A percentile compares a stretch with the other conserved stretches of the same genome.
Conservation (phyloP, 1,140 invertebrate species). For the Drosophila varians region DNA sequence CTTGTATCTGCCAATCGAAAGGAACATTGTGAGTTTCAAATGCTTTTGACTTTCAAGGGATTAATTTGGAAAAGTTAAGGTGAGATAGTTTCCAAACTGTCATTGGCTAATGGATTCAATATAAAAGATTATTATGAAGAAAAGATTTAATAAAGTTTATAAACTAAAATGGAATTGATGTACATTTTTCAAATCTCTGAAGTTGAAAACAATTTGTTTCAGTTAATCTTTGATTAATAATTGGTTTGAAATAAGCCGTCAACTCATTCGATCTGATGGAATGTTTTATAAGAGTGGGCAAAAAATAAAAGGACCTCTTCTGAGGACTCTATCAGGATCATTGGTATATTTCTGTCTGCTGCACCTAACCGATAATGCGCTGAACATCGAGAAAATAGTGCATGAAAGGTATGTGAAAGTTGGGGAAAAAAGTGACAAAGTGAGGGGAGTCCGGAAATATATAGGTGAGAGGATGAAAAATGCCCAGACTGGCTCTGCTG, state of each 20-base stretch:
- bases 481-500: neutral
- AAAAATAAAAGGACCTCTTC: slow-evolving; percentile 13
- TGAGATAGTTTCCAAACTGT: neutral
- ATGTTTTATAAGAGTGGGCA: slow-evolving; percentile 28
- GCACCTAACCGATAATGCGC: slow-evolving; percentile 62
- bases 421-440: slow-evolving; percentile 3
- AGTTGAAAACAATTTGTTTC: neutral
- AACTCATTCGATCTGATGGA: neutral
- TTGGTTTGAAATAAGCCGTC: neutral
- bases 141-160: too few relatives aligned
- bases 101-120: too few relatives aligned
- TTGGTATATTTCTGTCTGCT: slow-evolving; percentile 31
- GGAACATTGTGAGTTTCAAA: neutral
- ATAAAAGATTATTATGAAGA: too few relatives aligned
- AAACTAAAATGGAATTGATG: too few relatives aligned
- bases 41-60: neutral
- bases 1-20: slow-evolving; percentile 71
- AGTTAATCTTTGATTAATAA: too few relatives aligned
- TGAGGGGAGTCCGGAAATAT: slow-evolving; percentile 28
- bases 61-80: neutral
- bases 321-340: neutral
- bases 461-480: slow-evolving; percentile 8
- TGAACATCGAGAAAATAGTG: slow-evolving; percentile 53
- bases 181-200: neutral
- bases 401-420: slow-evolving; percentile 21